Evolutionary conservation across 1,140 invertebrate species (phyloP), one percentile per base, ranked within the genome.

Genomic region (Cydia splendana): DNA sequence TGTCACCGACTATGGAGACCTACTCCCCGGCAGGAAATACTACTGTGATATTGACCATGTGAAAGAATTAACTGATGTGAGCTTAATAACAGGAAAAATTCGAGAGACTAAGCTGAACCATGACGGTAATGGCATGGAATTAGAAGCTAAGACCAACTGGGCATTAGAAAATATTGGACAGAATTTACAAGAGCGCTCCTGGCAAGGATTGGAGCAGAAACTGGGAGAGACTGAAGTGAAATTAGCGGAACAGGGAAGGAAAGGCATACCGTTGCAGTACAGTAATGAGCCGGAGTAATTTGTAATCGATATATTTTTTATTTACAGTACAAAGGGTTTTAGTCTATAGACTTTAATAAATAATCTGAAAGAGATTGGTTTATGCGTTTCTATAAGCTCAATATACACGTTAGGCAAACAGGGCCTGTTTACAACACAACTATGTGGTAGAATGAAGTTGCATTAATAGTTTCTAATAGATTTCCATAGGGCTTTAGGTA

Each of bases 161-260:
- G 94, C 87, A 82, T 89, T 94, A 78, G 94, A 87, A 87, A 94
- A 90, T 94, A 95, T 94, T 82, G 96, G 86, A 42, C 91, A 88
- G 78, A 95, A 85, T 79, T 93, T 97, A 10, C 90, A 95, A 76
- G 93, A 95, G 62, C 94, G 96, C 87, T 94, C 94, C 4, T 97
- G 96, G 96, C 95, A 94, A 81, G 96, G 97, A 3, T 90, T 97
- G 51, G 95, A 97, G 84, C 96, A 96, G 82, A 95, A 95, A 79
- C 85, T 97, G 76, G 96, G 96, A 0, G 89, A 96, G 84, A 95
- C 94, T 53, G 93, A 95, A 79, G 94, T 95, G 7, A 94, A 94
- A 80, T 85, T 94, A 80, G 94, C 95, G 4, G 93, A 94, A 77
- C 91, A 95, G 82, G 96, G 96, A 4, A 93, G 96, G 4, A 94